Evolutionary conservation across 2,797 vertebrate genomes (phyloP).

Genomic region (Mionectes olivaceus): DNA sequence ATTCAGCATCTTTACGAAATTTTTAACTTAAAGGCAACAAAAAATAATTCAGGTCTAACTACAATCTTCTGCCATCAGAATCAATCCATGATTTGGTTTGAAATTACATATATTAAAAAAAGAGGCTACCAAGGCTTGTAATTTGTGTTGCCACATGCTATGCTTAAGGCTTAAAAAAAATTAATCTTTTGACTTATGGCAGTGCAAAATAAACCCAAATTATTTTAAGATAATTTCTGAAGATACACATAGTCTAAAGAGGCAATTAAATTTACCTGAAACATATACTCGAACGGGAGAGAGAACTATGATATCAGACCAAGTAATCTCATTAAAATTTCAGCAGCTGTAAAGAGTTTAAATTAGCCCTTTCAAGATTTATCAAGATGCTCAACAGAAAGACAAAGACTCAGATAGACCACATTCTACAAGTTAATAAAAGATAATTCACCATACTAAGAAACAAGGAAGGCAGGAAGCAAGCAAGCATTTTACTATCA

Average conservation of each 20-base stretch:
- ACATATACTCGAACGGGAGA: not conserved
- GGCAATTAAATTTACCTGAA: constrained; percentile 34
- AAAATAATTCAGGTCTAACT: not conserved
- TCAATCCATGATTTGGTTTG: not conserved
- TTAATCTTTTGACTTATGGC: not conserved
- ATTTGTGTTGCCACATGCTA: not conserved
- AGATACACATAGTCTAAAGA: not conserved
- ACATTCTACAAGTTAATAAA: not conserved
- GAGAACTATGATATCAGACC: constrained; percentile 9
- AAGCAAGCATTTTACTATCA: not conserved
- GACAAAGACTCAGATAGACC: not conserved
- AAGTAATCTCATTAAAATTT: constrained; percentile 42
- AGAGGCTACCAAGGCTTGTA: not conserved
- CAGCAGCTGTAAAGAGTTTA: constrained; percentile 15
- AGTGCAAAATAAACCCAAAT: not conserved
- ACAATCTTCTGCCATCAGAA: not conserved
- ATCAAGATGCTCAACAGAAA: not conserved
- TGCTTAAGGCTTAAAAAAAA: not conserved
- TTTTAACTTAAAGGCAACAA: not conserved
- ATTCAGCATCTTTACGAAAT: not conserved
- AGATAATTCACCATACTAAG: not conserved
- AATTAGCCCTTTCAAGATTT: constrained; percentile 28
- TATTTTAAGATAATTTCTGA: constrained; percentile 14
- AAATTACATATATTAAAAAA: not conserved
- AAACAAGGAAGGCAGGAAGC: not conserved